A percentile compares a stretch with the other conserved stretches of the same genome.
Conservation (phyloP, 2,113 vertebrate species). For the Heptranchias perlo region DNA sequence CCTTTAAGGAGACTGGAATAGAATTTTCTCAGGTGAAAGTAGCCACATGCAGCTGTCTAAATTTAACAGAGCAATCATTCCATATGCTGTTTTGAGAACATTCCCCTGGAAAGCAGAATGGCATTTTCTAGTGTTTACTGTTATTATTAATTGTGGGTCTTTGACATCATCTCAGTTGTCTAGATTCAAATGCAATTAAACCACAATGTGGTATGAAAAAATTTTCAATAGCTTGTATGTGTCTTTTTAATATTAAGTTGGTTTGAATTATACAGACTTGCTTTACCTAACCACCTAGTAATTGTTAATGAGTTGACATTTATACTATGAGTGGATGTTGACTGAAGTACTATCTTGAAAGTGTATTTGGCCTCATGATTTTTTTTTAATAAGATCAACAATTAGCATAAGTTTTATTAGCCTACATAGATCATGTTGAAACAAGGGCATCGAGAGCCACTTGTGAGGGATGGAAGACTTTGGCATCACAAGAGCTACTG, state of each 20-base stretch:
- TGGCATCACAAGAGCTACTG: not conserved
- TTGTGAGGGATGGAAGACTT: not conserved
- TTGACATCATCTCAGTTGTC: slow-evolving; percentile 7
- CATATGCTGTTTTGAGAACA: not conserved
- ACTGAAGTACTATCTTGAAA: not conserved
- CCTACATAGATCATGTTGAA: not conserved
- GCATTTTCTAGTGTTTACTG: slow-evolving; percentile 1
- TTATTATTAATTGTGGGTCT: not conserved
- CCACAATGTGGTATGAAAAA: not conserved
- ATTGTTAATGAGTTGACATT: slow-evolving; percentile 30
- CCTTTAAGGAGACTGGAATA: not conserved
- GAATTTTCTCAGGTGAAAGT: slow-evolving; percentile 19
- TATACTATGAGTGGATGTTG: not conserved
- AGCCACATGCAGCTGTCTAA: not conserved
- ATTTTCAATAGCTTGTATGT: not conserved
- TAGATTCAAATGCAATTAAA: slow-evolving; percentile 28
- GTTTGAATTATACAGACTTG: not conserved
- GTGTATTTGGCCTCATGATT: not conserved
- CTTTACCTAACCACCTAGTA: not conserved
- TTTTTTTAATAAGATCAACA: slow-evolving; percentile 15
- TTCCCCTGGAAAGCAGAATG: slow-evolving; percentile 4
- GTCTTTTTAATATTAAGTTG: not conserved
- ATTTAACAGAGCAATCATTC: slow-evolving; percentile 20
- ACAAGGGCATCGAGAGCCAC: not conserved
- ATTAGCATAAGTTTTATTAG: not conserved